Conservation (phyloP, 2,113 vertebrate species). For the Ranitomeya imitator region DNA sequence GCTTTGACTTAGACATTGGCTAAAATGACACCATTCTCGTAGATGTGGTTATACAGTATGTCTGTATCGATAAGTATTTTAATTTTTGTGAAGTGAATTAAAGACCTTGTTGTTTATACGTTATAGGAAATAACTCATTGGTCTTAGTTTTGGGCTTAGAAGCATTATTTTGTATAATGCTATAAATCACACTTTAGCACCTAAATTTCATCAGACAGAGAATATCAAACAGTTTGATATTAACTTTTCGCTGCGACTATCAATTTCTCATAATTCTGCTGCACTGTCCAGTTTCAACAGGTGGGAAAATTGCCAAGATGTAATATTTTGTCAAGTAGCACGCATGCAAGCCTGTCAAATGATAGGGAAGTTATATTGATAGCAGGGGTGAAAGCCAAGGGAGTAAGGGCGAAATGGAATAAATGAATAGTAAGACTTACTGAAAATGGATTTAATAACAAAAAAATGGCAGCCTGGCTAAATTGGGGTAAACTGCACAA, state of each 20-base stretch:
- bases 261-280: not conserved
- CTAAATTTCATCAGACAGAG: not conserved
- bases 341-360: not conserved
- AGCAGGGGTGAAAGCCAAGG: constrained; percentile 21
- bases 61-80: no score
- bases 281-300: not conserved
- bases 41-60: no score
- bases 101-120: no score
- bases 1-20: no score
- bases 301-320: constrained; percentile 3
- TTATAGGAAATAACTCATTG: no score
- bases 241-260: not conserved
- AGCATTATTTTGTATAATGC: no score
- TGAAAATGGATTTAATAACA: constrained; percentile 43
- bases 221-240: not conserved
- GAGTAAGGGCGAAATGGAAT: not conserved
- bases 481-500: constrained; percentile 46
- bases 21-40: no score
- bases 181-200: not conserved
- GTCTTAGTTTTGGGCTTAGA: not conserved
- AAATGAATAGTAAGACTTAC: constrained; percentile 40
- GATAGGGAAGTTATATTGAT: not conserved
- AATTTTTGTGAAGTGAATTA: no score
- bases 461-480: constrained; percentile 33
- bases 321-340: constrained; percentile 1